phyloP scores from a whole-genome alignment of 2,888 invertebrate species.

The Chromoteleia sp. region DNA sequence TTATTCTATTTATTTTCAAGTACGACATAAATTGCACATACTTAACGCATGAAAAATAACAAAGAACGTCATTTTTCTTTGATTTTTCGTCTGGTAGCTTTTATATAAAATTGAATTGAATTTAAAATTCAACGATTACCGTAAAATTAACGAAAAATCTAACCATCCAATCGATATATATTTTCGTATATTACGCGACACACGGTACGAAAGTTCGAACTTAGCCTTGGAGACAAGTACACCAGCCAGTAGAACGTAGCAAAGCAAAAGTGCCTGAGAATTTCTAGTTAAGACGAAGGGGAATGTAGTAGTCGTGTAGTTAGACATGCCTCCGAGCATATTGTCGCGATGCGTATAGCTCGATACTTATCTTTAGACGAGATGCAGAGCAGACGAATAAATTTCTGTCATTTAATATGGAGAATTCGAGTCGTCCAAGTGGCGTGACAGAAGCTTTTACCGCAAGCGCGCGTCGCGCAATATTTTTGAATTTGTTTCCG shows the following conservation, averaged over 20 bases:
- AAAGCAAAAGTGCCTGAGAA: conserved; percentile 24
- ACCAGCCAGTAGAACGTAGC: conserved; percentile 5
- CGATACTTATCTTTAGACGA: conserved; percentile 20
- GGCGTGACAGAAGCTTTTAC: no score
- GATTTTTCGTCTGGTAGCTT: no score
- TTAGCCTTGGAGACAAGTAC: conserved; percentile 3
- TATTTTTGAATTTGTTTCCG: no score
- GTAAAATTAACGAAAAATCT: no score
- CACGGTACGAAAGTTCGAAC: conserved; percentile 5
- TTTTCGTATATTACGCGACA: no score
- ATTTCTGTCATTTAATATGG: conserved; percentile 4
- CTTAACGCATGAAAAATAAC: no score
- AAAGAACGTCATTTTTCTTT: no score
- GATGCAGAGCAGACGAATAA: conserved; percentile 19
- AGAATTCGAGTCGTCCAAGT: neutral
- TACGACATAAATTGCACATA: no score
- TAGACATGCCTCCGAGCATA: conserved; percentile 22
- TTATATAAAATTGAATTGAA: no score
- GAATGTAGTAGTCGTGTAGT: conserved; percentile 26
- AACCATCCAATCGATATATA: no score
- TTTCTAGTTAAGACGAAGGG: conserved; percentile 25
- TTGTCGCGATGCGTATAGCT: conserved; percentile 8
- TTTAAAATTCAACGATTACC: no score
- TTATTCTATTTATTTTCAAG: no score
- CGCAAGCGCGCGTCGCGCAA: neutral